These are phyloP conservation scores for Neogale vison DNA, from an alignment of 2,113 vertebrate genomes.

Conservation along the genomic window DNA sequence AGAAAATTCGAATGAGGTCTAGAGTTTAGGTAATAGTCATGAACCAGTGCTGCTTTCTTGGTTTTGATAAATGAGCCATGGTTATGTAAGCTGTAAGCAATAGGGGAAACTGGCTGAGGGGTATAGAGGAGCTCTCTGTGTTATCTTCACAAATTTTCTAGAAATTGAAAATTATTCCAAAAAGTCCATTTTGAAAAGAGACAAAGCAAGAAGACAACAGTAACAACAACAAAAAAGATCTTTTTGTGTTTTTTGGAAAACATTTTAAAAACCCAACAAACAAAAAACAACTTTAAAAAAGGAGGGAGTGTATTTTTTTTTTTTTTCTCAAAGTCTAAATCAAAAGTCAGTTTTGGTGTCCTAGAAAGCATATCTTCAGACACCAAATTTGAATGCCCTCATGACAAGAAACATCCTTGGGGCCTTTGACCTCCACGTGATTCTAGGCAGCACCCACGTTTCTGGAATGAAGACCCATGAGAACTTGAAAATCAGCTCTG, in stretches of 20 bases:
- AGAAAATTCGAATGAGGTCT: background rate
- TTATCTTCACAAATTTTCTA: background rate
- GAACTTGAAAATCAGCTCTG: background rate
- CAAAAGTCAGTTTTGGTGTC: background rate
- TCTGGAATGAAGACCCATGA: background rate
- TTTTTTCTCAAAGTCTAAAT: background rate
- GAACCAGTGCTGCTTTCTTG: background rate
- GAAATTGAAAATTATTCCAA: background rate
- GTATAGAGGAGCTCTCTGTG: background rate
- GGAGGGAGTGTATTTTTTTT: background rate
- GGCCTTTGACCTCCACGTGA: background rate
- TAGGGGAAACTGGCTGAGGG: background rate
- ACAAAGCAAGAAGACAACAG: background rate
- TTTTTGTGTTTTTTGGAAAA: background rate
- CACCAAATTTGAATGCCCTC: background rate
- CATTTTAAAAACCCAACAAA: background rate
- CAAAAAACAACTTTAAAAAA: background rate
- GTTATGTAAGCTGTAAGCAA: background rate
- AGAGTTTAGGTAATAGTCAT: background rate
- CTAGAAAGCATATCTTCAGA: background rate
- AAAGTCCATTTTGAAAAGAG: conserved; percentile 4
- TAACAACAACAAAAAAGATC: background rate
- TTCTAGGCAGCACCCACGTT: fast-evolving
- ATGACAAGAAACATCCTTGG: background rate
- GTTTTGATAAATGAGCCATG: fast-evolving